Conservation (phyloP, 2,888 invertebrate species). For the Amiota minor region DNA sequence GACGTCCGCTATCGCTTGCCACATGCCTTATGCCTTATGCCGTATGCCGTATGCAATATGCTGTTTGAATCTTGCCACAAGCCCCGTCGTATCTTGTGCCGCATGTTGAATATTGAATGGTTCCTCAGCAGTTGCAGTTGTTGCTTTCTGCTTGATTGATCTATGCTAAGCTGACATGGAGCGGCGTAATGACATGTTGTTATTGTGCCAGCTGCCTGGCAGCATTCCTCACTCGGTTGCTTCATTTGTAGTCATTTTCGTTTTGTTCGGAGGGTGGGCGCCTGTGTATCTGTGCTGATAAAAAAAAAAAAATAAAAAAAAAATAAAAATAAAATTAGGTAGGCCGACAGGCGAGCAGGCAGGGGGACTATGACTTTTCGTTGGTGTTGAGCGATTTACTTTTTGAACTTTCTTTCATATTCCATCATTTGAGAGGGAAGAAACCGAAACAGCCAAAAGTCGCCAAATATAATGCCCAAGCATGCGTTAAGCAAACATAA, state of each 20-base stretch:
- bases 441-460: background rate
- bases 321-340: too few relatives aligned
- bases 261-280: background rate
- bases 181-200: conserved; percentile 2
- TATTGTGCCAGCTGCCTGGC: conserved; percentile 15
- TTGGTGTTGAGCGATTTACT: background rate
- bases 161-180: conserved; percentile 16
- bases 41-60: too few relatives aligned
- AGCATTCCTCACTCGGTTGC: background rate
- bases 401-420: conserved; percentile 1
- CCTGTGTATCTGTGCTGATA: conserved; percentile 2
- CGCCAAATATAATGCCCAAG: background rate
- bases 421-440: background rate
- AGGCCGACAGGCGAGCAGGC: background rate
- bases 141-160: background rate
- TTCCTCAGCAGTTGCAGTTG: too few relatives aligned
- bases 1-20: background rate
- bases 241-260: background rate
- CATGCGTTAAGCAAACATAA: conserved; percentile 13
- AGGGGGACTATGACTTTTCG: background rate
- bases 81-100: background rate
- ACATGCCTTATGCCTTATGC: too few relatives aligned
- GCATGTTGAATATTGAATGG: background rate
- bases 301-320: too few relatives aligned
- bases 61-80: too few relatives aligned